Conservation (phyloP, 2,113 vertebrate species). For the Calyptomena viridis region DNA sequence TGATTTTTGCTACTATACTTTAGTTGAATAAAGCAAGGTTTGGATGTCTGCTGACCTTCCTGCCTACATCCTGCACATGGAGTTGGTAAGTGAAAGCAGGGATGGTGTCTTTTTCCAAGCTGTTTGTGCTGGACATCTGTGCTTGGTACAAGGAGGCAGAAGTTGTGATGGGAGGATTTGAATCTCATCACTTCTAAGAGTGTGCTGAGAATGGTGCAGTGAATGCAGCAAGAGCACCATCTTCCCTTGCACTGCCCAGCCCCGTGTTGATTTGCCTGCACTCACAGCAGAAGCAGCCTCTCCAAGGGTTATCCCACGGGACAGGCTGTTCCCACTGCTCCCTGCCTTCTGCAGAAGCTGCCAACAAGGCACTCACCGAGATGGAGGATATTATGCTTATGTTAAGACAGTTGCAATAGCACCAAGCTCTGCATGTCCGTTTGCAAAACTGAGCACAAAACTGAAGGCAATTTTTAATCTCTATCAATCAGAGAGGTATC, state of each 20-base stretch:
- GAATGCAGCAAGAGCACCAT: neutral
- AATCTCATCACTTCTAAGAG: neutral
- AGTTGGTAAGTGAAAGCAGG: neutral
- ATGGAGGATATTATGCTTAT: neutral
- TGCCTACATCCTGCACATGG: rapidly evolving
- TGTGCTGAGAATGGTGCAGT: rapidly evolving
- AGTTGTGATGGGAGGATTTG: neutral
- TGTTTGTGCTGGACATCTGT: neutral
- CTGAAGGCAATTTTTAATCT: neutral
- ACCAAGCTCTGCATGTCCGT: neutral
- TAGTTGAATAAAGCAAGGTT: neutral
- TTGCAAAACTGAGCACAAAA: neutral
- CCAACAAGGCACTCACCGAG: neutral
- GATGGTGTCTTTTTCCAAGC: neutral
- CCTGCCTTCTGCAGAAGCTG: neutral
- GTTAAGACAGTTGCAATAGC: neutral
- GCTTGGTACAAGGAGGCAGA: neutral
- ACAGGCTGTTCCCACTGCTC: neutral
- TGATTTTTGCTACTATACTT: neutral
- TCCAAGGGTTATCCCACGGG: neutral
- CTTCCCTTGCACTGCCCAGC: neutral
- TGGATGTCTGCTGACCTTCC: neutral
- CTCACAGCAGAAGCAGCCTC: neutral
- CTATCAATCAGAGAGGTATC: neutral
- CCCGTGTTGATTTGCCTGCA: neutral